Base-by-base conservation (phyloP, 2,797 vertebrate species). In the Pyrocephalus nanus region DNA sequence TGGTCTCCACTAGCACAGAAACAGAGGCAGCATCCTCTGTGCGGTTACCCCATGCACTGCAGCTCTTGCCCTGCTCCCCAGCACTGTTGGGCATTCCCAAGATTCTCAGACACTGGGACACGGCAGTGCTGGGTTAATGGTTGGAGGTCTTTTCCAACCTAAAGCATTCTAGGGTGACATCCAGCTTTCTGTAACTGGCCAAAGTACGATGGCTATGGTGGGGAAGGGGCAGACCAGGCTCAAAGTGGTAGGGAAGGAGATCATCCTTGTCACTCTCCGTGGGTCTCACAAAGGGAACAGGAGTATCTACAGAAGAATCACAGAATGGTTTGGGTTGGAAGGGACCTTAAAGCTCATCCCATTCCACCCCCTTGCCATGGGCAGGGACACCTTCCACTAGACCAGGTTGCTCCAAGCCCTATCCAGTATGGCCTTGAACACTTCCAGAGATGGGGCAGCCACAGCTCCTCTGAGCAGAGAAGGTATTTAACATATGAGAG, bases 21-120 rank as follows among this genome's bases (percentile, higher is more conserved):
- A 27, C 5, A 15, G 22, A 50, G 20, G 18, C 4, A 6, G 50
- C n/a, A 0, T 0, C 14, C 34, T 22, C 2, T 0, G 45, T 19
- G n/a, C 19, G 5, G 36, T 30, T 29, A 48, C 23, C 18, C 34
- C 29, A 23, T 0, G 2, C 48, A 21, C 23, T 2, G 2, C 38
- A 87, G 71, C 47, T 61, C 66, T 12, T 3, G 29, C n/a, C 54
- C 47, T 6, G 0, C 48, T 47, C 55, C 20, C 29, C 69, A 53
- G 70, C n/a, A 30, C 25, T 6, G 0, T 5, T 0, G 9, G 27
- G 62, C 12, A 15, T 10, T 38, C 53, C n/a, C 0, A 3, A 25
- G 57, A 8, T 17, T 57, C 40, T 51, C 64, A 11, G 32, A 34
- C 47, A 16, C 0, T 1, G n/a, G 32, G 48, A n/a, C 19, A 7